Evolutionary conservation across 2,888 invertebrate genomes (phyloP).

Genomic region (Allolobophora icterica): DNA sequence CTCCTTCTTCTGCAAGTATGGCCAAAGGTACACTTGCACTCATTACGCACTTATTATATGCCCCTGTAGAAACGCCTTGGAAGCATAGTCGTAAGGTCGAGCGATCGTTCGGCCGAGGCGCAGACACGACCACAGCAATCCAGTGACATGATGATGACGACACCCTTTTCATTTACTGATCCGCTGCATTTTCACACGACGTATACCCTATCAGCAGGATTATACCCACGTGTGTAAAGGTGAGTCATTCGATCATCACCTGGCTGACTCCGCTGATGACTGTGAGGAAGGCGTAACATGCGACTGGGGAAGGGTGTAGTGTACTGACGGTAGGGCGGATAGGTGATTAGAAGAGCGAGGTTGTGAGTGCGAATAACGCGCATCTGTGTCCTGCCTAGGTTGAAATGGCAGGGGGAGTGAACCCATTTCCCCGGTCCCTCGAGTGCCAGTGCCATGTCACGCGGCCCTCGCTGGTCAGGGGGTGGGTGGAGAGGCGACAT

Average conservation of each 20-base stretch:
- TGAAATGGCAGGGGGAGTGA: not conserved
- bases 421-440: not conserved
- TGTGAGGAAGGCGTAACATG: not conserved
- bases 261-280: not conserved
- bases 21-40: no score
- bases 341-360: not conserved
- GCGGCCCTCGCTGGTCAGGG: not conserved
- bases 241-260: not conserved
- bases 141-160: no score
- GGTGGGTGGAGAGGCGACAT: not conserved
- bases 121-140: no score
- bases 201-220: not conserved
- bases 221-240: not conserved
- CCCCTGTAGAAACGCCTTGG: no score
- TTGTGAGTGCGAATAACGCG: not conserved
- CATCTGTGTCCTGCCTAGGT: not conserved
- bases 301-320: not conserved
- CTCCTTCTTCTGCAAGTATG: not conserved
- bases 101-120: no score
- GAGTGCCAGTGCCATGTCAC: not conserved
- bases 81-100: no score
- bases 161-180: no score
- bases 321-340: not conserved
- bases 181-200: no score
- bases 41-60: no score